Evolutionary conservation across 2,888 invertebrate genomes (phyloP).

Genomic region (Cecidostiba fungosa): DNA sequence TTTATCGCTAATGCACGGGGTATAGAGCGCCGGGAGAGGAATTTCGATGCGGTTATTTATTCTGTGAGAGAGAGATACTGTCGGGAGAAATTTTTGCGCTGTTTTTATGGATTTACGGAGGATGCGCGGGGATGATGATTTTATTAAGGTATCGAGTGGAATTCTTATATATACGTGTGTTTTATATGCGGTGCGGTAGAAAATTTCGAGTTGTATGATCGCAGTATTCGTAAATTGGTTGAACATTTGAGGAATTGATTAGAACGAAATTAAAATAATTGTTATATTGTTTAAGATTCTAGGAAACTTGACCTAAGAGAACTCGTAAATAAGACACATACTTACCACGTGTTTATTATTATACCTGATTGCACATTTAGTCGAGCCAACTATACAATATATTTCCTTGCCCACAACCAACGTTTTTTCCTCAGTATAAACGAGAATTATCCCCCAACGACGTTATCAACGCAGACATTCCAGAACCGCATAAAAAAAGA

Average conservation of each 20-base stretch:
- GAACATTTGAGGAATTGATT: background rate
- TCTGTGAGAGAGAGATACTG: background rate
- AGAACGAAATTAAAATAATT: no score
- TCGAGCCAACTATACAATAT: no score
- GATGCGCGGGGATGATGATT: slow-evolving; percentile 17
- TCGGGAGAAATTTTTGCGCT: background rate
- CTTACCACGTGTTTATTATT: no score
- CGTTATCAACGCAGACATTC: background rate
- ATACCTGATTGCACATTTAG: no score
- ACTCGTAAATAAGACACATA: no score
- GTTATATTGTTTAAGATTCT: no score
- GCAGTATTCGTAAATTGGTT: background rate
- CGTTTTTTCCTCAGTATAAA: no score
- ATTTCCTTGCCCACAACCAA: no score
- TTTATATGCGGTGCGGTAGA: background rate
- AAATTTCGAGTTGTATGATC: background rate
- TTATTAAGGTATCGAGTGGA: background rate
- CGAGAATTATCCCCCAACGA: background rate
- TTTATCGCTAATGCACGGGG: background rate
- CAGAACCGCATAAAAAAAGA: background rate
- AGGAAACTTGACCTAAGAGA: no score
- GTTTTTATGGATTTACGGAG: background rate
- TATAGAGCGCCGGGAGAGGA: background rate
- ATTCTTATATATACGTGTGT: background rate
- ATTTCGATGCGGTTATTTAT: background rate